phyloP scores from a whole-genome alignment of 2,888 invertebrate species.

The Aquatica leii region DNA sequence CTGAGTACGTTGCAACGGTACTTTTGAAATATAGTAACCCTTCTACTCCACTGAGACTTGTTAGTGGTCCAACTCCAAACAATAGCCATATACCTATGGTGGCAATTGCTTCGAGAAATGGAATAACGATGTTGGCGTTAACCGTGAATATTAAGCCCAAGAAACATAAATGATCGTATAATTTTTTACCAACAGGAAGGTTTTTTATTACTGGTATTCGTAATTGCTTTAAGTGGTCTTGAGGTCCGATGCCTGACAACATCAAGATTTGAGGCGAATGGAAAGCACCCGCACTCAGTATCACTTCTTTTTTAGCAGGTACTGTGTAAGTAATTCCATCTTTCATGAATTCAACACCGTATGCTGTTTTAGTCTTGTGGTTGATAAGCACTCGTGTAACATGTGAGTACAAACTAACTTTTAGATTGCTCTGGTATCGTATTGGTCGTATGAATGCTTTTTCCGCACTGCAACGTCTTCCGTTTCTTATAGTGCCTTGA shows the following conservation, averaged over 20 bases:
- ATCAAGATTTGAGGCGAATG: constrained; percentile 90
- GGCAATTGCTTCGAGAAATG: too few species aligned
- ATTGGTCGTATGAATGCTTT: constrained; percentile 71
- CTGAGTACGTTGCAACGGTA: constrained; percentile 63
- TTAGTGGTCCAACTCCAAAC: constrained; percentile 63
- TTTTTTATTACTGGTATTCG: constrained; percentile 69
- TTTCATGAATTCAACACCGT: constrained; percentile 73
- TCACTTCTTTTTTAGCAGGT: constrained; percentile 78
- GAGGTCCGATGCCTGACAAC: constrained; percentile 82
- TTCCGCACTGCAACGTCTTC: constrained; percentile 71
- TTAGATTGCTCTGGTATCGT: constrained; percentile 69
- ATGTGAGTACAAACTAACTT: constrained; percentile 71
- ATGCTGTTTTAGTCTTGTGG: constrained; percentile 67
- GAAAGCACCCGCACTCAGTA: constrained; percentile 86
- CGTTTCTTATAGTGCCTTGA: constrained; percentile 16
- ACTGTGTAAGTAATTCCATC: constrained; percentile 60
- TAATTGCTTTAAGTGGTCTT: constrained; percentile 65
- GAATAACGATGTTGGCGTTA: constrained; percentile 58
- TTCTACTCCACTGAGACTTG: constrained; percentile 66
- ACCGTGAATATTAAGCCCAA: constrained; percentile 59
- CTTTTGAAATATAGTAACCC: constrained; percentile 68
- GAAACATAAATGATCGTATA: constrained; percentile 71
- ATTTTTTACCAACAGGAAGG: constrained; percentile 72
- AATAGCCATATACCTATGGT: constrained; percentile 20
- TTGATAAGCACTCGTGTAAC: constrained; percentile 73